phyloP scores from a whole-genome alignment of 1,140 invertebrate genomes.

The Drosophila ercepeae region DNA sequence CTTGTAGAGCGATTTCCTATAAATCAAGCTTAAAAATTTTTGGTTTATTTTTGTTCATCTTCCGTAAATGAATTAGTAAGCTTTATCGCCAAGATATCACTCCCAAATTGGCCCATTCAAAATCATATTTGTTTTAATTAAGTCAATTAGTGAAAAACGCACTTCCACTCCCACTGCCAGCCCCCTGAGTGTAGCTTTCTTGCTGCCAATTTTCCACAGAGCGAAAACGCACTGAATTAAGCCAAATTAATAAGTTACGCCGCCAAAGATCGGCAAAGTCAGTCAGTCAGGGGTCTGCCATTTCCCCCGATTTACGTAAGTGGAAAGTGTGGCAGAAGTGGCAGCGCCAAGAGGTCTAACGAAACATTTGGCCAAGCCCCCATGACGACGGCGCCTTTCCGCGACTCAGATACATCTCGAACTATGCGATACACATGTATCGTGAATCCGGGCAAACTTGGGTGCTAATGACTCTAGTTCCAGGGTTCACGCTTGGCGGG shows the following conservation, averaged over 20 bases:
- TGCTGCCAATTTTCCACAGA: constrained; percentile 63
- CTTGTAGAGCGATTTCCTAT: no score
- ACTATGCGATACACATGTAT: constrained; percentile 4
- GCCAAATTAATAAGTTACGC: constrained; percentile 70
- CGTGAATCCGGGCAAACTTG: constrained; percentile 13
- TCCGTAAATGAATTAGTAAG: background rate
- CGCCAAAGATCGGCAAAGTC: constrained; percentile 34
- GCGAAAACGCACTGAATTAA: constrained; percentile 71
- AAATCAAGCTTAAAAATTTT: background rate
- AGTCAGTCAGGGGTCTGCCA: constrained; percentile 23
- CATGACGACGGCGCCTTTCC: constrained; percentile 47
- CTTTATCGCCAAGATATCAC: constrained; percentile 22
- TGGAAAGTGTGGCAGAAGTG: constrained; percentile 28
- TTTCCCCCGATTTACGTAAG: constrained; percentile 65
- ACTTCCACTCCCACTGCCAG: constrained; percentile 15
- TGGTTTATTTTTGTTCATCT: no score
- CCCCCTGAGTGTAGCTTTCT: constrained; percentile 23
- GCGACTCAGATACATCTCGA: constrained; percentile 17
- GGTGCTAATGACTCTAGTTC: constrained; percentile 51
- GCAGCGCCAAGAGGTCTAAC: constrained; percentile 29
- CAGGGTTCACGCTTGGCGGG: constrained; percentile 55
- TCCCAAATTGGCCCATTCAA: constrained; percentile 43
- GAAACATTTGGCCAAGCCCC: constrained; percentile 37
- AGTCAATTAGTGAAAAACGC: constrained; percentile 43
- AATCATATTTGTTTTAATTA: constrained; percentile 48